These are phyloP conservation scores for Apotomis betuletana DNA, from an alignment of 2,888 invertebrate genomes.

Conservation along the genomic window DNA sequence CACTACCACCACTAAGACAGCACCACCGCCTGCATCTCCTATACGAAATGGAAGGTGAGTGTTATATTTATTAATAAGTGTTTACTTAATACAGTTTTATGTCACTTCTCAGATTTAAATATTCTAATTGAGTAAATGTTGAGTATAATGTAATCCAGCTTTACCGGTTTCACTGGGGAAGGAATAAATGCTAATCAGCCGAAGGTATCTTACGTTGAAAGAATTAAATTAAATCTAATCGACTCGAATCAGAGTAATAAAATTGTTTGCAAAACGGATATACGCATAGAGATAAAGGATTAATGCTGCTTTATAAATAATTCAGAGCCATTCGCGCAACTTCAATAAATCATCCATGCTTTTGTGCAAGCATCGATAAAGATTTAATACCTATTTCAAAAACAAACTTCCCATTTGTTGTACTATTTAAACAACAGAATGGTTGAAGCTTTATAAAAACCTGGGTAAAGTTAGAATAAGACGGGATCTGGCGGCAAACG, in stretches of 20 bases:
- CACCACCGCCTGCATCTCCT: slow-evolving; percentile 59
- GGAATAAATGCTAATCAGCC: slow-evolving; percentile 20
- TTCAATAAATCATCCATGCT: slow-evolving; percentile 28
- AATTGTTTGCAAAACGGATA: slow-evolving; percentile 7
- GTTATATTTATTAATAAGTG: background rate
- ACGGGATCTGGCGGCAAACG: slow-evolving; percentile 61
- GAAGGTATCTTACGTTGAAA: slow-evolving; percentile 10
- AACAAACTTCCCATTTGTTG: slow-evolving; percentile 15
- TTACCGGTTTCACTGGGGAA: slow-evolving; percentile 17
- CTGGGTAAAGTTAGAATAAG: slow-evolving; percentile 53
- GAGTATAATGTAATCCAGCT: background rate
- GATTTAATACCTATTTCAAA: slow-evolving; percentile 1
- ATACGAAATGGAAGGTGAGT: slow-evolving; percentile 73
- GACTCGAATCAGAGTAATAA: slow-evolving; percentile 5
- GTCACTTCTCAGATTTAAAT: background rate
- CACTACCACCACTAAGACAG: slow-evolving; percentile 64
- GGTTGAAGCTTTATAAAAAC: slow-evolving; percentile 25
- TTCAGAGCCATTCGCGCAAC: slow-evolving; percentile 31
- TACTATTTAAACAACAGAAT: slow-evolving; percentile 15
- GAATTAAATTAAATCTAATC: slow-evolving; percentile 24
- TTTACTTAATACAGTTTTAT: background rate
- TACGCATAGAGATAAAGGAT: slow-evolving; percentile 13
- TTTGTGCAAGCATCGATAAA: slow-evolving; percentile 16
- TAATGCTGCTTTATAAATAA: slow-evolving; percentile 24
- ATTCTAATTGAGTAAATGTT: slow-evolving; percentile 9